A percentile compares a stretch with the other conserved stretches of the same genome.
Conservation (phyloP, 1,140 invertebrate species). For the Drosophila yakuba region DNA sequence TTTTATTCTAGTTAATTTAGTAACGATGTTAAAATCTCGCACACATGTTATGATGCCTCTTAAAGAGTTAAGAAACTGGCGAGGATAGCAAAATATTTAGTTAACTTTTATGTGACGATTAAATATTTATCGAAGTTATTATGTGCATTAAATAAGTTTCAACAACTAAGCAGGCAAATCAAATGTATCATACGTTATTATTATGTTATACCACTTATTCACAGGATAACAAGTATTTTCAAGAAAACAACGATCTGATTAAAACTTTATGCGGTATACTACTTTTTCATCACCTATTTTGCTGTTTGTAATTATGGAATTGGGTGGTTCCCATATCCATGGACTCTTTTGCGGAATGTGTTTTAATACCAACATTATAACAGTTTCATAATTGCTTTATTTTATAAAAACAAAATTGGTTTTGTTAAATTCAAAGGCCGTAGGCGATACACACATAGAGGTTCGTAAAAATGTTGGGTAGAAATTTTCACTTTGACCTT, state of each 20-base stretch:
- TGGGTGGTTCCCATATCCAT: neutral
- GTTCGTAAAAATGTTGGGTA: constrained; percentile 36
- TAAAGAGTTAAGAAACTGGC: constrained; percentile 4
- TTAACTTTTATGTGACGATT: neutral
- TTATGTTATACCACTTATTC: neutral
- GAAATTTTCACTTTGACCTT: constrained; percentile 64
- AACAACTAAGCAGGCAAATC: neutral
- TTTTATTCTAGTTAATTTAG: constrained; percentile 1
- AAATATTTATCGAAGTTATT: neutral
- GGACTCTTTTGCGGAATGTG: too few species aligned
- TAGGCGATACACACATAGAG: constrained; percentile 7
- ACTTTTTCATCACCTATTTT: constrained; percentile 13
- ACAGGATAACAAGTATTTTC: constrained; percentile 2
- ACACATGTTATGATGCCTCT: neutral
- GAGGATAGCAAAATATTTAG: neutral
- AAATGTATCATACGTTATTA: constrained; percentile 6
- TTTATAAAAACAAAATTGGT: constrained; percentile 11
- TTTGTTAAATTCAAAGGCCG: constrained; percentile 15
- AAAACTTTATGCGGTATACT: constrained; percentile 12
- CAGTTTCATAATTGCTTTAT: constrained; percentile 13
- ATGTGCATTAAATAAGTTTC: neutral
- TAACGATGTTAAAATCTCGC: neutral
- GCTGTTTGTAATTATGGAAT: neutral
- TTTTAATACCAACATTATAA: neutral
- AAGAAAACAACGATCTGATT: constrained; percentile 11